phyloP scores from a whole-genome alignment of 2,888 invertebrate species.

The Nemotelus nigrinus region DNA sequence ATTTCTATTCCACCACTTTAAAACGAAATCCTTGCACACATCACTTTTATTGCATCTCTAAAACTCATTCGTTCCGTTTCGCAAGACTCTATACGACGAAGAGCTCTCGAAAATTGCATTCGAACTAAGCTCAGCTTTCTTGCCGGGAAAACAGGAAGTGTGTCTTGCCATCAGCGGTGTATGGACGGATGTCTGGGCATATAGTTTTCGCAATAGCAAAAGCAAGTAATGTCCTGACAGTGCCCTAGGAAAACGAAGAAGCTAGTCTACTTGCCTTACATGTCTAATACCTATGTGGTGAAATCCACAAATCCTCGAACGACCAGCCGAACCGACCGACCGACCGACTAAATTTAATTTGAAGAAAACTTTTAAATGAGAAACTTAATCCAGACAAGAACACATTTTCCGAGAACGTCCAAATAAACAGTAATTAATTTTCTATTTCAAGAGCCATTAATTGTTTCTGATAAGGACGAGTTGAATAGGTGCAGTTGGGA shows the following conservation, averaged over 20 bases:
- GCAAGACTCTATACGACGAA: neutral
- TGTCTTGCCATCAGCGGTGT: slow-evolving; percentile 3
- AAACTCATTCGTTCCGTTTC: too few relatives aligned
- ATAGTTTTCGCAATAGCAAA: too few relatives aligned
- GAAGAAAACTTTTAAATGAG: slow-evolving; percentile 56
- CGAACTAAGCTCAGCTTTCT: neutral
- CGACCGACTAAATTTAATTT: slow-evolving; percentile 56
- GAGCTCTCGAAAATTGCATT: slow-evolving; percentile 19
- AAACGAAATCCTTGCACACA: too few relatives aligned
- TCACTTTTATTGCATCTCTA: too few relatives aligned
- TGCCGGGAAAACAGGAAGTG: neutral
- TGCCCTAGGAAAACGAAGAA: neutral
- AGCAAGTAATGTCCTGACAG: too few relatives aligned
- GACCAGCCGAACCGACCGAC: slow-evolving; percentile 22
- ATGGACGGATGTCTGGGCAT: neutral
- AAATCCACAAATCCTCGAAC: slow-evolving; percentile 50
- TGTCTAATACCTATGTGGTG: slow-evolving; percentile 43
- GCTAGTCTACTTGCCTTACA: slow-evolving; percentile 22
- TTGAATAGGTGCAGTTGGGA: neutral
- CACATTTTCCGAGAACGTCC: slow-evolving; percentile 55
- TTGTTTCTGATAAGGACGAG: slow-evolving; percentile 55
- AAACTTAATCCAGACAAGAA: slow-evolving; percentile 57
- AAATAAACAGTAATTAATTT: slow-evolving; percentile 57
- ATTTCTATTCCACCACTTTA: too few relatives aligned
- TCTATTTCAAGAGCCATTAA: slow-evolving; percentile 57